Conservation (phyloP, 1,140 invertebrate genomes). For the Pollicipes pollicipes region DNA sequence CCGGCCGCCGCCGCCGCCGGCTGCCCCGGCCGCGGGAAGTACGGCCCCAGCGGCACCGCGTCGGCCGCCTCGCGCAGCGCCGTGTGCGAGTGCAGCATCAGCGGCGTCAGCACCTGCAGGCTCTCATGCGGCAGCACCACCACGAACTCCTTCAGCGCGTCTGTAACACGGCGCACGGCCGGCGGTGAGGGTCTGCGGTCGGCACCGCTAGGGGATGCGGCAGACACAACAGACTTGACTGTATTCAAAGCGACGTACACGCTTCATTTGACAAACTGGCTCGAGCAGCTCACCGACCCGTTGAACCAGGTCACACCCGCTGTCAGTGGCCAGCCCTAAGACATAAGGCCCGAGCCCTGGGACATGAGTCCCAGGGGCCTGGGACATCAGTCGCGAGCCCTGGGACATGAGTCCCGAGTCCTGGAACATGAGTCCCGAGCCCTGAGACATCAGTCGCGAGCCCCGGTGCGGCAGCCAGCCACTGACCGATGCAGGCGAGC, state of each 20-base stretch:
- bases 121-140: conserved; percentile 62
- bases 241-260: too few relatives aligned
- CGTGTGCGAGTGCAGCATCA: conserved; percentile 64
- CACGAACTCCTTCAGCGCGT: conserved; percentile 53
- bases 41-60: conserved; percentile 46
- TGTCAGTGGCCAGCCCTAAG: too few relatives aligned
- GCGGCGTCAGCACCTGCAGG: conserved; percentile 58
- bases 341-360: too few relatives aligned
- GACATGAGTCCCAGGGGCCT: conserved; percentile 39
- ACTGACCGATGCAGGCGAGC: conserved; percentile 34
- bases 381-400: conserved; percentile 20
- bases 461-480: conserved; percentile 55
- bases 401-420: too few relatives aligned
- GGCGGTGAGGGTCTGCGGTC: too few relatives aligned
- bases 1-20: conserved; percentile 19
- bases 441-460: conserved; percentile 44
- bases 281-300: too few relatives aligned
- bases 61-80: conserved; percentile 48
- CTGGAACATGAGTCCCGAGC: conserved; percentile 50
- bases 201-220: too few relatives aligned
- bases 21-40: conserved; percentile 37
- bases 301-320: too few relatives aligned
- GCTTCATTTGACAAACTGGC: too few relatives aligned
- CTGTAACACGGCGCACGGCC: not conserved
- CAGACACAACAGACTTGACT: too few relatives aligned